phyloP scores from a whole-genome alignment of 1,140 invertebrate species.

The Neodiprion virginianus region DNA sequence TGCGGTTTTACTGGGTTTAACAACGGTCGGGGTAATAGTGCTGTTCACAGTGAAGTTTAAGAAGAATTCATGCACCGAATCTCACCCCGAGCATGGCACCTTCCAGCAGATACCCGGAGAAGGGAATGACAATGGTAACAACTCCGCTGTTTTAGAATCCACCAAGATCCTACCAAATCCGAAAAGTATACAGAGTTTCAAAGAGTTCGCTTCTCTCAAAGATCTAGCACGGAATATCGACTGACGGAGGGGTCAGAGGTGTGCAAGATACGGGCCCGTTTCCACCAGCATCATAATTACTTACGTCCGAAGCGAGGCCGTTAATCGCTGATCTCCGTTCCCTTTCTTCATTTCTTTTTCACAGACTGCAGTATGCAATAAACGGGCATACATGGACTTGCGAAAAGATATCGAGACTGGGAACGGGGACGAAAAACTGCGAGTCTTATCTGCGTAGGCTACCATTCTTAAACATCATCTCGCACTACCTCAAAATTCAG shows the following conservation, averaged over 20 bases:
- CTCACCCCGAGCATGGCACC: conserved; percentile 12
- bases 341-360: background rate
- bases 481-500: background rate
- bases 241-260: conserved; percentile 24
- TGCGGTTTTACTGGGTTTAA: conserved; percentile 30
- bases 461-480: background rate
- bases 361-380: background rate
- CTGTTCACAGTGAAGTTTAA: conserved; percentile 28
- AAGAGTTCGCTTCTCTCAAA: conserved; percentile 12
- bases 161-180: background rate
- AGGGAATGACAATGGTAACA: background rate
- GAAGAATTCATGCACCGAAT: conserved; percentile 20
- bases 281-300: conserved; percentile 15
- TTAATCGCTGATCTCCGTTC: background rate
- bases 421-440: background rate
- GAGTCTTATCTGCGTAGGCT: too few relatives aligned
- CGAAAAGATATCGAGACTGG: background rate
- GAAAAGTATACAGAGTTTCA: background rate
- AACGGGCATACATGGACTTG: too few relatives aligned
- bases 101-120: conserved; percentile 8
- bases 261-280: conserved; percentile 15
- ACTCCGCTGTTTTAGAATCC: background rate
- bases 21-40: conserved; percentile 26
- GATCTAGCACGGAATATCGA: conserved; percentile 26
- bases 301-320: conserved; percentile 7